Percentiles rank a stretch among this genome's conserved stretches.
Conservation (phyloP, 23 tunicate genomes). For the Botrylloides violaceus region DNA sequence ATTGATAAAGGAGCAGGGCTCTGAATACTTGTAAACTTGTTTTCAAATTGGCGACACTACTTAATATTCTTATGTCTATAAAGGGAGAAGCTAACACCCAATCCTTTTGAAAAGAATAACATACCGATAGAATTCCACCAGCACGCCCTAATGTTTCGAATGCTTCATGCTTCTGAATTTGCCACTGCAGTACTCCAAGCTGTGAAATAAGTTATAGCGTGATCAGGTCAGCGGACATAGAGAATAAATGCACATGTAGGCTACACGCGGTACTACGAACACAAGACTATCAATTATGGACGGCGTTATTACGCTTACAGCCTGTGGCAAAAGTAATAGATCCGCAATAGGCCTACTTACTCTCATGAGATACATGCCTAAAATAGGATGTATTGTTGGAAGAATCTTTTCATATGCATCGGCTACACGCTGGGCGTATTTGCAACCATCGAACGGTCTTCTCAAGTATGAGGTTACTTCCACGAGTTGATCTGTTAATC, state of each 20-base stretch:
- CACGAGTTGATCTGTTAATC: slow-evolving; percentile 55
- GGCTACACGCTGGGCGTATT: slow-evolving; percentile 73
- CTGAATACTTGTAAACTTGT: not conserved
- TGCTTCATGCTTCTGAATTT: slow-evolving; percentile 62
- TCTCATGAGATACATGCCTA: slow-evolving; percentile 88
- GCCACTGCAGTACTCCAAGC: slow-evolving; percentile 96
- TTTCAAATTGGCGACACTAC: not conserved
- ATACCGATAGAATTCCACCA: slow-evolving; percentile 78
- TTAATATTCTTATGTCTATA: not conserved
- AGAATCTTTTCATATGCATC: slow-evolving; percentile 73
- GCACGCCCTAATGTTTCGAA: slow-evolving; percentile 60
- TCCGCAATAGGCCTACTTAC: too few species aligned
- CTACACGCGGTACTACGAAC: too few species aligned
- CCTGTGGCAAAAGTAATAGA: too few species aligned
- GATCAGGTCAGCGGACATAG: too few species aligned
- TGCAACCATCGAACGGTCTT: slow-evolving; percentile 50
- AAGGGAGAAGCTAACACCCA: not conserved
- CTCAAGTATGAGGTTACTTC: slow-evolving; percentile 71
- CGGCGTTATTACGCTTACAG: too few species aligned
- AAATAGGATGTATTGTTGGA: slow-evolving; percentile 61
- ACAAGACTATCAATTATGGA: too few species aligned
- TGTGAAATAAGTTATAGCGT: too few species aligned
- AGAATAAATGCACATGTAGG: too few species aligned
- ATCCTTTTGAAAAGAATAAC: too few species aligned
- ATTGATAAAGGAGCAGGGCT: not conserved